phyloP scores from a whole-genome alignment of 2,888 invertebrate species.

The Hyposoter dolosus region DNA sequence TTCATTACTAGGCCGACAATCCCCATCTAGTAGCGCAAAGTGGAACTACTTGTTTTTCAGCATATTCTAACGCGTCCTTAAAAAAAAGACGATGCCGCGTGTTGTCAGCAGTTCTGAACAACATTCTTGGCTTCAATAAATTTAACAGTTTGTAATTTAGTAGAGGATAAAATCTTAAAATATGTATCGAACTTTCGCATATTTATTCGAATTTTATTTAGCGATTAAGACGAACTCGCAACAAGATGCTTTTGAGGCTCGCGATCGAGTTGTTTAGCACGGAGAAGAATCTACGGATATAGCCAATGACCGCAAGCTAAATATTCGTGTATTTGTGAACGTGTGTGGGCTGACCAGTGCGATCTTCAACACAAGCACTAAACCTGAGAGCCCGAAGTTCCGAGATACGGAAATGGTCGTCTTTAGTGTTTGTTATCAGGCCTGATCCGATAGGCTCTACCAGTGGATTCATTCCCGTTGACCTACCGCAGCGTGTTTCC shows the following conservation, averaged over 20 bases:
- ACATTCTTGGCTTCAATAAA: background rate
- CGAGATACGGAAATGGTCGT: slow-evolving; percentile 75
- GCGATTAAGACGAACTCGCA: slow-evolving; percentile 34
- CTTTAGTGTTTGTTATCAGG: slow-evolving; percentile 80
- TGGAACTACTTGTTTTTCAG: background rate
- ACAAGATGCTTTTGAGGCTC: slow-evolving; percentile 20
- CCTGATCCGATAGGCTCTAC: slow-evolving; percentile 79
- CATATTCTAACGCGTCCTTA: background rate
- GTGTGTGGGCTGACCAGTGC: slow-evolving; percentile 47
- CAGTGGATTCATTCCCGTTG: slow-evolving; percentile 75
- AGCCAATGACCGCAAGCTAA: slow-evolving; percentile 10
- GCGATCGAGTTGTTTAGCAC: slow-evolving; percentile 58
- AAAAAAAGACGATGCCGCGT: background rate
- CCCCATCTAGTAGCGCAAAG: background rate
- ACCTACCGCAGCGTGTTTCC: slow-evolving; percentile 80
- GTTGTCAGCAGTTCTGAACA: background rate
- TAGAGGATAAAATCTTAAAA: background rate
- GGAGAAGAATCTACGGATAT: slow-evolving; percentile 10
- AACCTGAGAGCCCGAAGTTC: slow-evolving; percentile 67
- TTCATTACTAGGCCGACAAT: background rate
- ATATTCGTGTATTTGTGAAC: background rate
- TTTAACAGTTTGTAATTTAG: slow-evolving; percentile 16
- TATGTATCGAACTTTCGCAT: slow-evolving; percentile 37
- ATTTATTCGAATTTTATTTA: slow-evolving; percentile 33
- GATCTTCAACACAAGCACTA: slow-evolving; percentile 46